Evolutionary conservation across 2,113 vertebrate genomes (phyloP).

Genomic region (Eleginops maclovinus): DNA sequence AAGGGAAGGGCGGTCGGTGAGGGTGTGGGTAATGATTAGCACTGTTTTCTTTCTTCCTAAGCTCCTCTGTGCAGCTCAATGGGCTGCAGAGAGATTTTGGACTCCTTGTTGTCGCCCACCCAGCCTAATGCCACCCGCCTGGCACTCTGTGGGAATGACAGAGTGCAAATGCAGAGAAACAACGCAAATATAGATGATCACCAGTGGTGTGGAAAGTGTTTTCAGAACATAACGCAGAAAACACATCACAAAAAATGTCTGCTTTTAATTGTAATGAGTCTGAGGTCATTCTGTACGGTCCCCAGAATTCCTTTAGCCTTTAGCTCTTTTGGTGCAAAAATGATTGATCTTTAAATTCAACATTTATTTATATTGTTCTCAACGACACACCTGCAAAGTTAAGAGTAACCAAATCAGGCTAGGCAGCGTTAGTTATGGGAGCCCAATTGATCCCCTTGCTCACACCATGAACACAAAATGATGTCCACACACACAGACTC

Average conservation of each 20-base stretch:
- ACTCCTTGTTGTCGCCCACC: conserved; percentile 59
- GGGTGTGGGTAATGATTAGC: conserved; percentile 60
- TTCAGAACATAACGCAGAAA: not conserved
- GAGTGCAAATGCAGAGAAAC: not conserved
- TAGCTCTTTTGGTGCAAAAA: not conserved
- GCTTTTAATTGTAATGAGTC: not conserved
- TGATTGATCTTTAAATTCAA: not conserved
- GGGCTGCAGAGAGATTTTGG: conserved; percentile 53
- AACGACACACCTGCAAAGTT: no score
- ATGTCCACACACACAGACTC: no score
- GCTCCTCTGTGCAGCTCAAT: conserved; percentile 53
- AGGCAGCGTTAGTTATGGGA: no score
- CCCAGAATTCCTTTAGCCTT: not conserved
- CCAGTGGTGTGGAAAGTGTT: not conserved
- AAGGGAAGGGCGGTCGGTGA: conserved; percentile 47
- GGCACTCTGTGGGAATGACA: not conserved
- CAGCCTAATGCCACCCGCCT: conserved; percentile 54
- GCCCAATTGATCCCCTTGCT: no score
- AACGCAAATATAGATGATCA: conserved; percentile 8
- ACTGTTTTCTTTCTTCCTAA: conserved; percentile 66
- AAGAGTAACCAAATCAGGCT: no score
- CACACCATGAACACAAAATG: no score
- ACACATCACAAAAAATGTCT: not conserved
- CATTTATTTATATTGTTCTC: no score
- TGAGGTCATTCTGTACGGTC: not conserved